These are phyloP conservation scores for Cactoblastis cactorum DNA, from an alignment of 2,888 invertebrate genomes.

Conservation along the genomic window DNA sequence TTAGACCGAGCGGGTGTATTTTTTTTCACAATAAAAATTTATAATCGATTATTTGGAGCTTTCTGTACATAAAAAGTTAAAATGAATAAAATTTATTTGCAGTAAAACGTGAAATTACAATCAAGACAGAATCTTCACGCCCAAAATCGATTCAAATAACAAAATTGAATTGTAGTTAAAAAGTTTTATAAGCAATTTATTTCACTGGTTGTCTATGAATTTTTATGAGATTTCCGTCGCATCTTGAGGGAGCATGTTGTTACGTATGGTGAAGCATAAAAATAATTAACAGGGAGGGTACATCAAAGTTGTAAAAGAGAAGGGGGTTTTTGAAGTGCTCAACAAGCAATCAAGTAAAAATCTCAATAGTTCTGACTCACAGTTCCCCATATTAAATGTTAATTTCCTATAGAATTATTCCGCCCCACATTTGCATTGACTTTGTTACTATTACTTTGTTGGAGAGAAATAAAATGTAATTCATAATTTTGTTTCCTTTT, in stretches of 20 bases:
- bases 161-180: constrained; percentile 39
- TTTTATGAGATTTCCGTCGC: constrained; percentile 57
- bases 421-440: constrained; percentile 72
- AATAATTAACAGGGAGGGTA: constrained; percentile 75
- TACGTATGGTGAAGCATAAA: constrained; percentile 68
- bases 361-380: constrained; percentile 75
- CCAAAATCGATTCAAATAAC: constrained; percentile 26
- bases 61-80: neutral
- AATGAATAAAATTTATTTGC: neutral
- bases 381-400: constrained; percentile 76
- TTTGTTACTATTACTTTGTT: constrained; percentile 61
- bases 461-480: constrained; percentile 44
- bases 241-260: constrained; percentile 57
- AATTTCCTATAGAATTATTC: constrained; percentile 75
- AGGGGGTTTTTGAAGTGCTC: constrained; percentile 75
- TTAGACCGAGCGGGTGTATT: too few species aligned
- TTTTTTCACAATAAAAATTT: too few species aligned
- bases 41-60: too few species aligned
- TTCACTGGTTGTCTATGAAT: constrained; percentile 61
- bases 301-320: constrained; percentile 72
- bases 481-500: constrained; percentile 33
- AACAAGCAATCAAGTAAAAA: constrained; percentile 78
- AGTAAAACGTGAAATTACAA: neutral
- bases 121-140: constrained; percentile 8
- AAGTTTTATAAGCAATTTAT: constrained; percentile 52